Evolutionary conservation across 2,797 vertebrate genomes (phyloP), one percentile per base, ranked within the genome.

Genomic region (Smutsia temminckii): DNA sequence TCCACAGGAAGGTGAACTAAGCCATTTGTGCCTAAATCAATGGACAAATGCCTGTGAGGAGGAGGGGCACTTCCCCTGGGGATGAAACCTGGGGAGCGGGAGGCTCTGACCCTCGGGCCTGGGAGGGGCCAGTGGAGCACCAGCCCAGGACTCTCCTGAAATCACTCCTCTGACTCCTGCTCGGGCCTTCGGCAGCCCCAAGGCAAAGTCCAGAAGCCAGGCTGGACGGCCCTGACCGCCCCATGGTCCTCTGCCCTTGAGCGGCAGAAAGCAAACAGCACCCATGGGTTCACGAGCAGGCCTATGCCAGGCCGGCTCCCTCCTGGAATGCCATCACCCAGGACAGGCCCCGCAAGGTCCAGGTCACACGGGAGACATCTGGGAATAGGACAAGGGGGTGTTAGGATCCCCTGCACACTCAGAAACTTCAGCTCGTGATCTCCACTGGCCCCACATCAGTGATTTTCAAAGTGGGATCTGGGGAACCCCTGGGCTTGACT

Each of bases 11-110:
- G 77, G 79, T 85, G 46, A 94, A 91, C 4, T 0, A 7, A 61
- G 93, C 74, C 88, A 12, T 94, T 95, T 97, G 92, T 94, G 91
- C 95, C 91, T 80, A 79, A 96, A 92, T 97, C 96, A 97, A 96
- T 91, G 95, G 74, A 94, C 91, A 96, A 92, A 89, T 0, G 93
- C 51, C 63, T 37, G 8, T 12, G 27, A 32, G 5, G 6, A 16
- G 75, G 53, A 55, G 80, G 91, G 85, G 68, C 11, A 6, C 34
- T 84, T 96, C 96, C 92, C 86, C 79, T 57, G 29, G 34, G 69
- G 25, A 40, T 13, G 34, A 79, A 78, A 85, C 88, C n/a, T 71
- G 68, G 93, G 80, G 64, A 87, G 61, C 20, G 10, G 63, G 80
- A 59, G 53, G n/a, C 68, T 64, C 46, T 32, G 20, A 59, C 51